Evolutionary conservation across 2,888 invertebrate genomes (phyloP).

Genomic region (Eilema sororculum): DNA sequence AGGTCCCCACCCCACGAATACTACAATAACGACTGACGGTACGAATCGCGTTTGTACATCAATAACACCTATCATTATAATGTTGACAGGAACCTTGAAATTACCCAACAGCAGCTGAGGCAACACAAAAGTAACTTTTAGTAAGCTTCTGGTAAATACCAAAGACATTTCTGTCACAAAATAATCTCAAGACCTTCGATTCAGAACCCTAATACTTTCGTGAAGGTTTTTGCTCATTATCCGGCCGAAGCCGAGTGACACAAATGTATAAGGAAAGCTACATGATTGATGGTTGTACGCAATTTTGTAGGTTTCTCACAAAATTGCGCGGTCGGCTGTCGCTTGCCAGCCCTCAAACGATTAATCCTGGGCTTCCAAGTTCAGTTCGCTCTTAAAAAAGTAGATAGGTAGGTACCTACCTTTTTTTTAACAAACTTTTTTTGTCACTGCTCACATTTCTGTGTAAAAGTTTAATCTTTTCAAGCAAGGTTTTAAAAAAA

Average conservation of each 20-base stretch:
- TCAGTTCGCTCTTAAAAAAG: slow-evolving; percentile 15
- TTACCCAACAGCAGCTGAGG: neutral
- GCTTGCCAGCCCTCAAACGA: slow-evolving; percentile 27
- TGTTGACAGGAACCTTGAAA: too few species aligned
- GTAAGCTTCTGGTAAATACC: neutral
- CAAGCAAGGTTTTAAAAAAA: too few species aligned
- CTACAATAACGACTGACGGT: too few species aligned
- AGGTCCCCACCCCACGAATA: too few species aligned
- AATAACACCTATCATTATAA: too few species aligned
- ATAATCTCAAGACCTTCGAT: neutral
- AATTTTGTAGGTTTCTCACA: slow-evolving; percentile 46
- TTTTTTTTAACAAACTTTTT: too few species aligned
- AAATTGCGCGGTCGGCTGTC: slow-evolving; percentile 47
- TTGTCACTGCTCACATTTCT: too few species aligned
- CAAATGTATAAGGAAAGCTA: slow-evolving; percentile 33
- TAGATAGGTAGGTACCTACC: too few species aligned
- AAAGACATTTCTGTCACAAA: neutral
- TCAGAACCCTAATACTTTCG: neutral
- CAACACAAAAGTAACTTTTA: neutral
- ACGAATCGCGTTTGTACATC: too few species aligned
- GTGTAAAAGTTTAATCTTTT: too few species aligned
- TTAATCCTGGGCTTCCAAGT: slow-evolving; percentile 45
- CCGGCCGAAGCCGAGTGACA: slow-evolving; percentile 27
- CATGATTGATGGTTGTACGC: slow-evolving; percentile 51
- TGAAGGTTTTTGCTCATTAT: slow-evolving; percentile 14